A percentile compares a stretch with the other conserved stretches of the same genome.
Conservation (phyloP, 2,113 vertebrate genomes). For the Benitochromis conjunctus region DNA sequence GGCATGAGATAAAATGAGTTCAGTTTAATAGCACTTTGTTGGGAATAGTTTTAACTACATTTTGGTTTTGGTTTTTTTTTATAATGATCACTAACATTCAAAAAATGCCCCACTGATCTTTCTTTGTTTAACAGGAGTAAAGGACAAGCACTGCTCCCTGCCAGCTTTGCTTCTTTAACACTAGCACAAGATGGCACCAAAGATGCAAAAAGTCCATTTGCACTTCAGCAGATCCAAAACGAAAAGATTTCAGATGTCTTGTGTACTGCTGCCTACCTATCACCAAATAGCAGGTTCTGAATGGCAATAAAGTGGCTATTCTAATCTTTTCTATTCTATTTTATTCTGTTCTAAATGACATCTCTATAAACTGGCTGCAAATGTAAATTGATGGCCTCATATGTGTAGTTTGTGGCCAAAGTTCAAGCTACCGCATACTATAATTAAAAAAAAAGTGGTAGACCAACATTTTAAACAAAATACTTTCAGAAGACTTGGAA, state of each 20-base stretch:
- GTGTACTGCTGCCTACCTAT: background rate
- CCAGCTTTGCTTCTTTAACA: background rate
- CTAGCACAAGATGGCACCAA: rapidly evolving
- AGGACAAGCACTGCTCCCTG: background rate
- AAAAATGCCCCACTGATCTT: background rate
- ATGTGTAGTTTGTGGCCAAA: background rate
- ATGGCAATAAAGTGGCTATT: background rate
- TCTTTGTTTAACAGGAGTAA: background rate
- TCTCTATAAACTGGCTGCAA: background rate
- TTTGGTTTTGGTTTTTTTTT: rapidly evolving
- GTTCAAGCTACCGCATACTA: background rate
- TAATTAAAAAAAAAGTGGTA: background rate
- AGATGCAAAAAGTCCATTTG: background rate
- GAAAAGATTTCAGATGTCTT: background rate
- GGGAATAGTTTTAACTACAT: background rate
- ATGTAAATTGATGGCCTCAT: background rate
- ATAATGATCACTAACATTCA: background rate
- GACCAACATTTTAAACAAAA: background rate
- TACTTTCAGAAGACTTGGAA: background rate
- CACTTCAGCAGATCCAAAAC: background rate
- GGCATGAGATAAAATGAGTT: background rate
- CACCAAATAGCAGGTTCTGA: background rate
- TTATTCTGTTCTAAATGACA: rapidly evolving
- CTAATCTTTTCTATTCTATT: background rate
- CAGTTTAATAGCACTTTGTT: background rate